Conservation (phyloP, 2,797 vertebrate genomes). For the Gobionotothen gibberifrons region DNA sequence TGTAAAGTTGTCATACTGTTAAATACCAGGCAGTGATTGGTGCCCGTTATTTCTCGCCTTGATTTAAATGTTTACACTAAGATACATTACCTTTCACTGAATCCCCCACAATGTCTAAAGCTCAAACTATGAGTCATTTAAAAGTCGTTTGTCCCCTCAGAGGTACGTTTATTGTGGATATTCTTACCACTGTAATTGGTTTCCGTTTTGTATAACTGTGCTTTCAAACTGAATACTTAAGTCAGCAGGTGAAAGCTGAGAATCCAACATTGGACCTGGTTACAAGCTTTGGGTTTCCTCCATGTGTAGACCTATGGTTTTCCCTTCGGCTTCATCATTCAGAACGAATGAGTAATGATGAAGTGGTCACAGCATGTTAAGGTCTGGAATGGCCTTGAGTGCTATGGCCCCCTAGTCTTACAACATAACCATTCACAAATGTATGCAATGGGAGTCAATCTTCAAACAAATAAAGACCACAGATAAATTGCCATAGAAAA, state of each 20-base stretch:
- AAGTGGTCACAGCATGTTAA: constrained; percentile 16
- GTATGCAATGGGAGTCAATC: constrained; percentile 10
- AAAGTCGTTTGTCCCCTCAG: constrained; percentile 18
- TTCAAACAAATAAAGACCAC: constrained; percentile 4
- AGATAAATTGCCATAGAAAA: background rate
- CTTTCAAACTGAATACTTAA: constrained; percentile 22
- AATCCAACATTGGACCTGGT: constrained; percentile 36
- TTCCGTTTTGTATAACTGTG: constrained; percentile 5
- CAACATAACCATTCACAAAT: constrained; percentile 20
- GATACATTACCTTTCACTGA: constrained; percentile 13
- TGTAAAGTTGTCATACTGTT: background rate
- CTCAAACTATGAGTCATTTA: constrained; percentile 27
- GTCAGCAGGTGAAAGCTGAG: constrained; percentile 35
- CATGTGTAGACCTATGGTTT: constrained; percentile 28
- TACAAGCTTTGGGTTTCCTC: constrained; percentile 28
- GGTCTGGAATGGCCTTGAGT: constrained; percentile 26
- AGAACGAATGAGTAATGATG: constrained; percentile 38
- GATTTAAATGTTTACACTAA: constrained; percentile 15
- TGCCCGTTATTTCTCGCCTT: background rate
- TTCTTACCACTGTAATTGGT: background rate
- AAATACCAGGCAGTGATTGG: background rate
- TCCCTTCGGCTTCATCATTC: constrained; percentile 37
- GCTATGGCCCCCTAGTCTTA: constrained; percentile 13
- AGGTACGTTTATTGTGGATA: constrained; percentile 1
- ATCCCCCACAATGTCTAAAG: constrained; percentile 21